Base-by-base conservation (phyloP, 1,140 invertebrate species). In the Philaenus spumarius region DNA sequence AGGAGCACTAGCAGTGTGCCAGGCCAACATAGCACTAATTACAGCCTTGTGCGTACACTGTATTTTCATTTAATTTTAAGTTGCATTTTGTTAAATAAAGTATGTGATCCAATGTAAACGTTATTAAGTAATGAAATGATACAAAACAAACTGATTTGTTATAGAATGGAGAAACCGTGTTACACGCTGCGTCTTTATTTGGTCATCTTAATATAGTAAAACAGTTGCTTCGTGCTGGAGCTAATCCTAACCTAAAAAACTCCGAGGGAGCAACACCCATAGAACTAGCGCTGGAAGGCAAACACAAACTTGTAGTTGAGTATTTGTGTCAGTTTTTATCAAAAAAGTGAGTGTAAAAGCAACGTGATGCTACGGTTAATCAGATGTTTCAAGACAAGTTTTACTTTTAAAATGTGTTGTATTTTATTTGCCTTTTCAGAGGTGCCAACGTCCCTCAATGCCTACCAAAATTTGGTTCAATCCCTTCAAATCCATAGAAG, bases 161-260 rank as follows among this genome's bases (percentile, higher is more conserved):
- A 34, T 72, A 93, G 90, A 95, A 95, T 76, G 93, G 93, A 1
- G 90, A 95, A 75, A 86, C 84, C 66, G 87, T 89, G 7, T 75
- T 95, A 22, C 92, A 95, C 76, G 92, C 89, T 26, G 91, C 93
- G 12, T 88, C 87, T 34, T 81, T 94, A 74, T 91, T 89, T 73
- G 90, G 91, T 6, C 89, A 93, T 65, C 79, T 92, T 70, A 76
- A 84, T 4, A 85, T 93, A 19, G 85, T 86, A 23, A 83, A 85
- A 64, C 82, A 89, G 68, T 75, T 95, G 43, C 78, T 93, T 5
- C 79, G 80, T 55, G 85, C 80, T 58, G 86, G 86, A 34, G 83
- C 84, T 39, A 80, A 87, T 75, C 78, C 84, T 26, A 72, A 73
- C 48, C 69, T 85, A 22, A 78, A 79, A 65, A 90, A 89, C 74